Evolutionary conservation across 2,113 vertebrate species (phyloP).

Genomic region (Lethenteron camtschaticum): DNA sequence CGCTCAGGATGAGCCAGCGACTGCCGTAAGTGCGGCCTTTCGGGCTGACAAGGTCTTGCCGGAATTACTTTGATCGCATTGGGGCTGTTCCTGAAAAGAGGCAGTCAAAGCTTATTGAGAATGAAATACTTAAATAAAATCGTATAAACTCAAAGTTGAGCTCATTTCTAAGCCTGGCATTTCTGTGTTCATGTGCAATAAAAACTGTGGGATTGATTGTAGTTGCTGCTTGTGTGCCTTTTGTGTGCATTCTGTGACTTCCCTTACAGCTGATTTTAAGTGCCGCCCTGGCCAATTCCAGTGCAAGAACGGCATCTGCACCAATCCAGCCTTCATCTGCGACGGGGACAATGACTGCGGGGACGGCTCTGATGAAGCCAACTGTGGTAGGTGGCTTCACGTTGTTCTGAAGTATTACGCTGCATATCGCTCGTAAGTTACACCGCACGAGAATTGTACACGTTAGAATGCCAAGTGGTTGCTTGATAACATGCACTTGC

Average conservation of each 20-base stretch:
- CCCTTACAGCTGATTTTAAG: constrained; percentile 53
- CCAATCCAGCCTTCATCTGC: constrained; percentile 93
- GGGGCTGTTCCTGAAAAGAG: too few species aligned
- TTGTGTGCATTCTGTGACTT: not conserved
- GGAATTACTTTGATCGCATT: too few species aligned
- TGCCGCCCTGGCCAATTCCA: constrained; percentile 89
- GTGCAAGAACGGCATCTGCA: constrained; percentile 85
- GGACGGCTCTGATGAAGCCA: constrained; percentile 80
- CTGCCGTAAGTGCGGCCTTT: constrained; percentile 52
- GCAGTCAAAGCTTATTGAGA: too few species aligned
- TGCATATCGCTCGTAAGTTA: not conserved
- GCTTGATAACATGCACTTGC: too few species aligned
- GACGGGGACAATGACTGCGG: constrained; percentile 94
- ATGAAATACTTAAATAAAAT: too few species aligned
- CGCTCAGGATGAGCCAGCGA: constrained; percentile 71
- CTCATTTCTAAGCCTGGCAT: too few species aligned
- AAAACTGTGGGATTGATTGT: too few species aligned
- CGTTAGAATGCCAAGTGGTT: not conserved
- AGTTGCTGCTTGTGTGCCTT: too few species aligned
- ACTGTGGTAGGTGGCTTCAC: constrained; percentile 38
- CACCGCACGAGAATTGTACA: not conserved
- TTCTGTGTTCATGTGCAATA: too few species aligned
- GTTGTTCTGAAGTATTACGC: not conserved
- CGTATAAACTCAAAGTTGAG: too few species aligned
- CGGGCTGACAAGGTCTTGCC: not conserved